Evolutionary conservation across 2,888 invertebrate genomes (phyloP).

Genomic region (Psylliodes chrysocephalus): DNA sequence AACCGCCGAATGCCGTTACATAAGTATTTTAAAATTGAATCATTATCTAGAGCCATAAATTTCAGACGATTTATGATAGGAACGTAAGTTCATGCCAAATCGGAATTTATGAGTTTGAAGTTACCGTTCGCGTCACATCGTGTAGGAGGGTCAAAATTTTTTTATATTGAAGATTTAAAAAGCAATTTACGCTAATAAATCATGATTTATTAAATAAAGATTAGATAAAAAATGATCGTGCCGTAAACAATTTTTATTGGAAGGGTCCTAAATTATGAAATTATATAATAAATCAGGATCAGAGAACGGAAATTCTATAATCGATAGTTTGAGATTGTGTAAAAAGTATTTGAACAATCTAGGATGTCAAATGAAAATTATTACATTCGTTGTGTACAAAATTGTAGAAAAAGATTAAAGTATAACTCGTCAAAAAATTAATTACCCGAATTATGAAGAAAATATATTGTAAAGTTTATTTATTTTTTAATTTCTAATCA

Average conservation of each 20-base stretch:
- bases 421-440: no score
- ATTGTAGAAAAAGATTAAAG: no score
- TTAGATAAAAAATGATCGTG: neutral
- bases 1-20: slow-evolving; percentile 38
- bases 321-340: no score
- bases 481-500: no score
- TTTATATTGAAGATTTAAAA: neutral
- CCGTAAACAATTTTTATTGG: neutral
- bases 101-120: slow-evolving; percentile 47
- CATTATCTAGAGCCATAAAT: slow-evolving; percentile 50
- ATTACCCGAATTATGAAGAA: no score
- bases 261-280: no score
- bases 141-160: slow-evolving; percentile 27
- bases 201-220: neutral
- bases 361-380: no score
- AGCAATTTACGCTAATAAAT: slow-evolving; percentile 3
- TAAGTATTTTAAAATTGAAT: slow-evolving; percentile 51
- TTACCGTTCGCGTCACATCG: slow-evolving; percentile 40
- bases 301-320: no score
- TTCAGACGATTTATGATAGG: slow-evolving; percentile 43
- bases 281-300: no score
- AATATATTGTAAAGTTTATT: no score
- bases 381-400: no score
- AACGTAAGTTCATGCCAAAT: slow-evolving; percentile 45
- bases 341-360: no score